Conservation (phyloP, 2,113 vertebrate genomes). For the Diphyllodes magnificus region DNA sequence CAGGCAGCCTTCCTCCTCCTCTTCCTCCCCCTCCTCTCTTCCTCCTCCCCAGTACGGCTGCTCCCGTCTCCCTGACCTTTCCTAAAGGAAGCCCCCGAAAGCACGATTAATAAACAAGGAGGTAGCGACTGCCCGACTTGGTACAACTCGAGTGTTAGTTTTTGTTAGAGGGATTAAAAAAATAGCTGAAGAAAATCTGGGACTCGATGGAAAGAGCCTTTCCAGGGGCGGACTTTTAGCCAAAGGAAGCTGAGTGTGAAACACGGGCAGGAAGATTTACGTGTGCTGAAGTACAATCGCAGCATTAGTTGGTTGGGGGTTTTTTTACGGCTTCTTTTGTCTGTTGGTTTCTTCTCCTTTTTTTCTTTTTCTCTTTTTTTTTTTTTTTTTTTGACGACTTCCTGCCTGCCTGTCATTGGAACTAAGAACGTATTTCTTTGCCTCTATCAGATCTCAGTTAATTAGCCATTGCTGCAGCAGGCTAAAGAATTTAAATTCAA, state of each 20-base stretch:
- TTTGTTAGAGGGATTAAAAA: background rate
- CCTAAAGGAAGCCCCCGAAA: background rate
- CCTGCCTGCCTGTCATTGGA: slow-evolving; percentile 1
- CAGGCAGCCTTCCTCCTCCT: background rate
- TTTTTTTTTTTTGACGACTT: background rate
- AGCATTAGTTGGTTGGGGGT: background rate
- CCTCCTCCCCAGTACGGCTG: background rate
- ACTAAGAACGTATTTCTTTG: slow-evolving; percentile 2
- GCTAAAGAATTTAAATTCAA: slow-evolving; percentile 48
- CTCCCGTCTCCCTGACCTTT: background rate
- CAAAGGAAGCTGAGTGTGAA: background rate
- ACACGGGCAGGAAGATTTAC: background rate
- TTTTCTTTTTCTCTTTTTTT: background rate
- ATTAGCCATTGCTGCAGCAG: slow-evolving; percentile 37
- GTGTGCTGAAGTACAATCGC: background rate
- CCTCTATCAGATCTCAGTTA: slow-evolving; percentile 43
- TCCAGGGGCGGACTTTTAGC: background rate
- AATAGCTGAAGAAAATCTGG: background rate
- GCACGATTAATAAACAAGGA: background rate
- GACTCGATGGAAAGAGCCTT: background rate
- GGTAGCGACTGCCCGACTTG: accelerated
- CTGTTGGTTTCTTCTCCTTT: background rate
- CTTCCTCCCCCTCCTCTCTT: background rate
- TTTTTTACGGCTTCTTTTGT: background rate
- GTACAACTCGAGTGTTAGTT: background rate